phyloP scores from a whole-genome alignment of 2,113 vertebrate species.

The Motacilla alba region DNA sequence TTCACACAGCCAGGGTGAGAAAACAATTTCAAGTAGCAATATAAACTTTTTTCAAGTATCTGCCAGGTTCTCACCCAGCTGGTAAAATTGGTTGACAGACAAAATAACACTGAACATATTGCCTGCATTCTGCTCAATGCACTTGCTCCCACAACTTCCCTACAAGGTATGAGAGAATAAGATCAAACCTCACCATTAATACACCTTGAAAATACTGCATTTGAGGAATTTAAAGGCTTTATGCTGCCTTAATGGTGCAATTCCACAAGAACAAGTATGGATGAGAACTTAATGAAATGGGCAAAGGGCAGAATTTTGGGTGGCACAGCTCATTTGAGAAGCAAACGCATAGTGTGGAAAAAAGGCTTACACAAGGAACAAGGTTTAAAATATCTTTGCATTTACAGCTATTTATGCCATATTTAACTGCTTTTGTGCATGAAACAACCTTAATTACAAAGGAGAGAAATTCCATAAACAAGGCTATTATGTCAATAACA shows the following conservation, averaged over 20 bases:
- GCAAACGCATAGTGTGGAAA: background rate
- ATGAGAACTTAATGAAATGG: background rate
- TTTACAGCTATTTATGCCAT: slow-evolving; percentile 8
- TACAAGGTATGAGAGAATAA: background rate
- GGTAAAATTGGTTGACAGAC: background rate
- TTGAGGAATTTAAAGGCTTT: background rate
- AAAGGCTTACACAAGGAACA: background rate
- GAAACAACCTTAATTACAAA: slow-evolving; percentile 35
- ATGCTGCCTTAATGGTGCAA: background rate
- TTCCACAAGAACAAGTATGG: background rate
- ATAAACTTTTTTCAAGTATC: background rate
- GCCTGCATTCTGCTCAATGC: background rate
- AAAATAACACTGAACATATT: slow-evolving; percentile 19
- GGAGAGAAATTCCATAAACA: slow-evolving; percentile 22
- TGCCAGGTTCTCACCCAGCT: slow-evolving; percentile 11
- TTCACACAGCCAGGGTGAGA: slow-evolving; percentile 26
- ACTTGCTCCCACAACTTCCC: background rate
- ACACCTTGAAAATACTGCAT: background rate
- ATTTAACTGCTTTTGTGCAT: slow-evolving; percentile 42
- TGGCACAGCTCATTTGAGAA: background rate
- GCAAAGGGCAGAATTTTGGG: background rate
- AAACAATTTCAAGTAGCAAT: background rate
- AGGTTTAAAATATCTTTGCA: background rate
- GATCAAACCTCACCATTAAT: background rate
- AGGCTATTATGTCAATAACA: slow-evolving; percentile 48